Base-by-base conservation (phyloP, 2,888 invertebrate genomes). In the Criorhina ranunculi region DNA sequence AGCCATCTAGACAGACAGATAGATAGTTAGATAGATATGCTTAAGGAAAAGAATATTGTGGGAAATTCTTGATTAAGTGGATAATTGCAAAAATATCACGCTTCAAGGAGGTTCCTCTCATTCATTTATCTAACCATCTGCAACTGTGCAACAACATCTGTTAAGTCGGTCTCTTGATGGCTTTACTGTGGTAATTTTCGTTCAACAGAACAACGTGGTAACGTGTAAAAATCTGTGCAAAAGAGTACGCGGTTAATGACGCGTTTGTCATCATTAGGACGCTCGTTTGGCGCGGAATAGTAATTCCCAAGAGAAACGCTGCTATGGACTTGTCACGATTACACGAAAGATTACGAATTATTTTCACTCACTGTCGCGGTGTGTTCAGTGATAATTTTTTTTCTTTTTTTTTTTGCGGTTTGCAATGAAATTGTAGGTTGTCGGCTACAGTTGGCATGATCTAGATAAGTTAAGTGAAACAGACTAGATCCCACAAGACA, bases 51-150 rank as follows among this genome's bases (percentile, higher is more conserved):
- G 72, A 67, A 51, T 31, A 46, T 69, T 67, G 79, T 85, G 85
- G 75, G 85, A 85, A 85, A 80, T 79, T 69, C 70, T 60, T 59
- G 64, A 72, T 85, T 75, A 80, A 80, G 80, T 80, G 85, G 75
- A 85, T 85, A 85, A 80, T 85, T 85, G 75, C 76, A 70, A 12
- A 59, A 66, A 53, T 53, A 75, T 76, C 59, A 51, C 70, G 66
- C 70, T 70, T 66, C 66, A 60, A 72, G 70, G 75, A 80, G 79
- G 51, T 55, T 78, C 78, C 62, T 64, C 73, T 78, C 78, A 78
- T 67, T 77, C 40, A 33, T 44, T 53, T 60, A 40, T 51, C 33
- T 42, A 42, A 44, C 66, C 46, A 64, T 70, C 40, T 55, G 70
- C 57, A 70, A 64, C 29, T 31, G 49, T 66, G 29, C 44, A n/a